phyloP scores from a whole-genome alignment of 2,113 vertebrate species.

The Mus musculus region GRCm39 chr3:86594501-86595000 shows the following conservation, averaged over 20 bases:
- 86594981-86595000: conserved; percentile 9
- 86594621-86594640: background rate
- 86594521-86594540: background rate
- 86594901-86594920: conserved; percentile 47
- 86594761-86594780: conserved; percentile 81
- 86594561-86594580: background rate
- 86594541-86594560: background rate
- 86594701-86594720: conserved; percentile 85
- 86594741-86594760: conserved; percentile 85
- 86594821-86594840: background rate
- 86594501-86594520: background rate
- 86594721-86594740: conserved; percentile 81
- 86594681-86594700: conserved; percentile 84
- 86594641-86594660: background rate
- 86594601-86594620: conserved; percentile 17
- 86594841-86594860: background rate
- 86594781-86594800: background rate
- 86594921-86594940: conserved; percentile 38
- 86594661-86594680: conserved; percentile 59
- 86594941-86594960: conserved; percentile 18
- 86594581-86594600: conserved; percentile 9
- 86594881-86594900: conserved; percentile 22
- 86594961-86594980: background rate
- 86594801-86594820: background rate
- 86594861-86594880: conserved; percentile 35